Conservation (phyloP, 2,888 invertebrate species). For the Odontocerum albicorne region DNA sequence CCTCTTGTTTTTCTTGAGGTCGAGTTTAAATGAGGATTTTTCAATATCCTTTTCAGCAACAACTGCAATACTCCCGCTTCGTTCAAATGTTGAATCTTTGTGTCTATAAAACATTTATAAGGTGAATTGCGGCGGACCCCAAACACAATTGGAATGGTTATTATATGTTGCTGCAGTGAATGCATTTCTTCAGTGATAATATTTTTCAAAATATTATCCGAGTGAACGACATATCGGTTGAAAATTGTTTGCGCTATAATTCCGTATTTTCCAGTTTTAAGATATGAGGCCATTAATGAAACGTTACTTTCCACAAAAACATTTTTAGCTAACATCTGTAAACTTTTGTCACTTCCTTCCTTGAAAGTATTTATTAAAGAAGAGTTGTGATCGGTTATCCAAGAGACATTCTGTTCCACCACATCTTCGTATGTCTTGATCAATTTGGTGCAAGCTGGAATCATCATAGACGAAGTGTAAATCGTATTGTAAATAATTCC, state of each 20-base stretch:
- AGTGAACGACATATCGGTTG: slow-evolving; percentile 8
- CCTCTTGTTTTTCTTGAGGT: background rate
- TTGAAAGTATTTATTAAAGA: background rate
- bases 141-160: slow-evolving; percentile 14
- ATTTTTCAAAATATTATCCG: background rate
- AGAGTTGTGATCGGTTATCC: background rate
- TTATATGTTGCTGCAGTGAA: slow-evolving; percentile 2
- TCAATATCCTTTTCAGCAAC: slow-evolving; percentile 1
- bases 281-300: background rate
- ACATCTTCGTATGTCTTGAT: slow-evolving; percentile 17
- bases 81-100: slow-evolving; percentile 13
- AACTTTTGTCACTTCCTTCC: slow-evolving; percentile 4
- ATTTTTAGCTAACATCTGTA: background rate
- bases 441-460: slow-evolving; percentile 2
- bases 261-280: slow-evolving; percentile 4
- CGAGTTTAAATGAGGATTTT: too few relatives aligned
- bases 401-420: slow-evolving; percentile 15
- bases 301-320: background rate
- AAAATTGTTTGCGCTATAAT: slow-evolving; percentile 13
- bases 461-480: slow-evolving; percentile 13
- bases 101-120: slow-evolving; percentile 17
- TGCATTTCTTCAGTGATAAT: slow-evolving; percentile 10
- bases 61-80: slow-evolving; percentile 19
- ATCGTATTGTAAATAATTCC: slow-evolving; percentile 17
- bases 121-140: slow-evolving; percentile 16